These are phyloP conservation scores for Henicopernis longicauda DNA, from an alignment of 2,113 vertebrate species.

Conservation along the genomic window DNA sequence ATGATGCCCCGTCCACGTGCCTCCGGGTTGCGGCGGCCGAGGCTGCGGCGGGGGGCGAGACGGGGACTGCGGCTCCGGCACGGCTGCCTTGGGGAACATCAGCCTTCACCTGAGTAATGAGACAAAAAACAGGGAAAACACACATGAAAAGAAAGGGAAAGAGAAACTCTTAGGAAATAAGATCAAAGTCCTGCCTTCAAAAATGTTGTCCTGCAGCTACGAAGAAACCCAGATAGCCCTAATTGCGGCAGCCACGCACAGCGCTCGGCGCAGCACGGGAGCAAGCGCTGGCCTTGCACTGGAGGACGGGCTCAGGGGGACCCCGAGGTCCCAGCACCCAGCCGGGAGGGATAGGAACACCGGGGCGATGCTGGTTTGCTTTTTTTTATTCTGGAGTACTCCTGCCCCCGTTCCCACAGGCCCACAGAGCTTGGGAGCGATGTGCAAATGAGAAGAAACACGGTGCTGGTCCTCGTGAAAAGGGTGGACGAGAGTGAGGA, in stretches of 20 bases:
- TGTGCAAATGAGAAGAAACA: background rate
- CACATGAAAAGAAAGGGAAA: background rate
- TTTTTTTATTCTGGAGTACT: background rate
- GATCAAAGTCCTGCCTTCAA: constrained; percentile 48
- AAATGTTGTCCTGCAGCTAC: constrained; percentile 42
- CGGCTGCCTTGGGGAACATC: background rate
- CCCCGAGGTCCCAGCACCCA: background rate
- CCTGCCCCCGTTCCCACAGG: background rate
- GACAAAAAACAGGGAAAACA: background rate
- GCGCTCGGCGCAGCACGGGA: rapidly evolving
- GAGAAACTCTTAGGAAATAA: constrained; percentile 39
- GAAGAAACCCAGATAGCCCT: background rate
- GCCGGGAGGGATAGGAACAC: background rate
- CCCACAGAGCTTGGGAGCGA: background rate
- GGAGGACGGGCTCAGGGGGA: background rate
- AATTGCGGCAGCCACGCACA: background rate
- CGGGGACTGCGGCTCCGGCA: background rate
- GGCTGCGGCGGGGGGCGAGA: background rate
- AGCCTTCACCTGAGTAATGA: constrained; percentile 53
- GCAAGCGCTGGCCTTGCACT: rapidly evolving
- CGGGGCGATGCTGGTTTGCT: background rate
- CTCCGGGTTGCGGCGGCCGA: background rate
- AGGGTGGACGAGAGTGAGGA: background rate
- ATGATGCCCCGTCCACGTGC: background rate
- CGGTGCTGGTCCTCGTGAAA: background rate